Base-by-base conservation (phyloP, 2,888 invertebrate species). In the Nemapogon koenigi region DNA sequence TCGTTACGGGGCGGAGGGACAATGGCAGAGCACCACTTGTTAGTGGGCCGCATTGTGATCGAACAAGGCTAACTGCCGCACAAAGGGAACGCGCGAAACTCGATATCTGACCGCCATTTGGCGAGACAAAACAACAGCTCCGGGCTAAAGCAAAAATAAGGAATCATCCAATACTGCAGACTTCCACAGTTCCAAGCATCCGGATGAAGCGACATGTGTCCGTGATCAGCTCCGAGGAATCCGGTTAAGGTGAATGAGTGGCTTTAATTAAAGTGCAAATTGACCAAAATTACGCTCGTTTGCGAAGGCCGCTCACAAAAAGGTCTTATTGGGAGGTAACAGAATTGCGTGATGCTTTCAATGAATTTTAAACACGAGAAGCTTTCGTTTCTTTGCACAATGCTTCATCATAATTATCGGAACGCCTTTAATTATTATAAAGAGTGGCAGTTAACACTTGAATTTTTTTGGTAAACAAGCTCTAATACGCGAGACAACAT, bases 111-210 rank as follows among this genome's bases (percentile, higher is more conserved):
- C 33, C 53, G 55, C 53, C 59, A 57, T 55, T 48, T 57, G 57
- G 46, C 32, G 44, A 41, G 49, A 53, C 51, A 59, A 57, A 51
- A 55, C 52, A 49, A 53, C 46, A 45, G 46, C 51, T 48, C 11
- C 28, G 11, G 28, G 28, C 28, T n/a, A n/a, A n/a, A n/a, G n/a
- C n/a, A n/a, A n/a, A n/a, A n/a, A n/a, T n/a, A n/a, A n/a, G n/a
- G 28, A 28, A 7, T 28, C 11, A 7, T 7, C 28, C 11, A 10
- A 6, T n/a, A n/a, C 4, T 28, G 11, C 6, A 28, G 28, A 28
- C 6, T 4, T 28, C 7, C 7, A 28, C 4, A 28, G 11, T 11
- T 28, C 7, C 11, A 28, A 4, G 6, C 22, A 10, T 7, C 10
- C 22, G 8, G 22, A 6, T 6, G 8, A 6, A 10, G 6, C 10